phyloP scores from a whole-genome alignment of 2,888 invertebrate species.

The Erebia ligea region DNA sequence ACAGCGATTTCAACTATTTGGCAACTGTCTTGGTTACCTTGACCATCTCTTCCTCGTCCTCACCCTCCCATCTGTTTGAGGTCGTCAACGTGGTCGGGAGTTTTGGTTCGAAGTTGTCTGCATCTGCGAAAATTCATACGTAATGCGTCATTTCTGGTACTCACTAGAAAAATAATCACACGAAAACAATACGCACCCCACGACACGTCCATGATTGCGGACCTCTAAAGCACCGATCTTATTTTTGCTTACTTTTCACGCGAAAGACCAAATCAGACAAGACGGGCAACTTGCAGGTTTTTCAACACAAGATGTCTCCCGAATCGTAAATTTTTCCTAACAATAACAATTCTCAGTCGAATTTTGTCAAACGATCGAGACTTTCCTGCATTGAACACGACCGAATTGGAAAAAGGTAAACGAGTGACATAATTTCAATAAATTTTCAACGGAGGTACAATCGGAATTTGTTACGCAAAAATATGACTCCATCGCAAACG shows the following conservation, averaged over 20 bases:
- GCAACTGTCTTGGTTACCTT: slow-evolving; percentile 84
- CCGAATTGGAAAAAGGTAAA: slow-evolving; percentile 71
- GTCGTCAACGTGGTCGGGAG: slow-evolving; percentile 82
- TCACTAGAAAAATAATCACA: slow-evolving; percentile 38
- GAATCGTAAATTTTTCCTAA: slow-evolving; percentile 70
- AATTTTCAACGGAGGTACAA: slow-evolving; percentile 75
- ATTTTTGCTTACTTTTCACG: slow-evolving; percentile 74
- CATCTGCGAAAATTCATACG: slow-evolving; percentile 82
- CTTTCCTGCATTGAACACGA: slow-evolving; percentile 77
- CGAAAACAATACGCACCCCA: slow-evolving; percentile 83
- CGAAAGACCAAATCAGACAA: slow-evolving; percentile 73
- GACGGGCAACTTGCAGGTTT: slow-evolving; percentile 69
- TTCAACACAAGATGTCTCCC: slow-evolving; percentile 83
- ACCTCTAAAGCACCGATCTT: slow-evolving; percentile 70
- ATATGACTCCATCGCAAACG: slow-evolving; percentile 82
- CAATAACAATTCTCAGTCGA: slow-evolving; percentile 67
- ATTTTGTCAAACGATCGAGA: slow-evolving; percentile 79
- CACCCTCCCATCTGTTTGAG: slow-evolving; percentile 93
- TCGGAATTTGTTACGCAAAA: slow-evolving; percentile 79
- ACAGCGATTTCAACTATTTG: slow-evolving; percentile 53
- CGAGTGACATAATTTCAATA: slow-evolving; percentile 81
- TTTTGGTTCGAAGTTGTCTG: slow-evolving; percentile 88
- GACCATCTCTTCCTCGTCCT: slow-evolving; percentile 93
- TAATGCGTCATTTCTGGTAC: slow-evolving; percentile 50
- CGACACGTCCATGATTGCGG: slow-evolving; percentile 86